A percentile compares a stretch with the other conserved stretches of the same genome.
phyloP scores from a whole-genome alignment of 2,113 vertebrate species.

The Alaudala cheleensis region DNA sequence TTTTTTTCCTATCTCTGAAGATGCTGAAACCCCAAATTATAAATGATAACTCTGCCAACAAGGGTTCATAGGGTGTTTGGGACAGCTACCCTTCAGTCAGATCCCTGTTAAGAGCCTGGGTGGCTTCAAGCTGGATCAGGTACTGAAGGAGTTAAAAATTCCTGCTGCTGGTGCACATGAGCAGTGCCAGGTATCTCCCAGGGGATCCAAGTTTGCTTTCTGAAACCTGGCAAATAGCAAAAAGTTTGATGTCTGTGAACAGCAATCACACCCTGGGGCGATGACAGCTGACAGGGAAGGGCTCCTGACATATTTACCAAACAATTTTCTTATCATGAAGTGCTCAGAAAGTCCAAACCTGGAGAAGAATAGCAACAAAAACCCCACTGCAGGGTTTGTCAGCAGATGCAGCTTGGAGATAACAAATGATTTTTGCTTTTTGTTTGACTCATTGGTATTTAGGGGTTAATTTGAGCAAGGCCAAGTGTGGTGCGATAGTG shows the following conservation, averaged over 20 bases:
- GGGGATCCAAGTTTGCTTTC: conserved; percentile 3
- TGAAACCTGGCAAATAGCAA: conserved; percentile 34
- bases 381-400: not conserved
- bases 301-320: conserved; percentile 27
- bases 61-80: fast-evolving
- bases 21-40: not conserved
- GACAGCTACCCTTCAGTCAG: no score
- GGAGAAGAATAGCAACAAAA: conserved; percentile 21
- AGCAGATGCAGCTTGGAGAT: conserved; percentile 30
- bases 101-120: fast-evolving
- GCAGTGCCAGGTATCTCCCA: conserved; percentile 2
- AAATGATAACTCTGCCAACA: fast-evolving
- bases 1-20: not conserved
- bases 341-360: not conserved
- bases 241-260: not conserved
- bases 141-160: conserved; percentile 17
- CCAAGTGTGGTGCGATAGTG: not conserved
- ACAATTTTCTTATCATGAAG: not conserved
- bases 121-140: not conserved
- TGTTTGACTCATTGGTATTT: not conserved
- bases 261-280: conserved; percentile 3
- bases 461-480: not conserved
- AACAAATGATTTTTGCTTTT: not conserved
- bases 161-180: not conserved
- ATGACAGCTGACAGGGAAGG: not conserved